phyloP scores from a whole-genome alignment of 2,888 invertebrate species.

The Parthenolecanium corni region DNA sequence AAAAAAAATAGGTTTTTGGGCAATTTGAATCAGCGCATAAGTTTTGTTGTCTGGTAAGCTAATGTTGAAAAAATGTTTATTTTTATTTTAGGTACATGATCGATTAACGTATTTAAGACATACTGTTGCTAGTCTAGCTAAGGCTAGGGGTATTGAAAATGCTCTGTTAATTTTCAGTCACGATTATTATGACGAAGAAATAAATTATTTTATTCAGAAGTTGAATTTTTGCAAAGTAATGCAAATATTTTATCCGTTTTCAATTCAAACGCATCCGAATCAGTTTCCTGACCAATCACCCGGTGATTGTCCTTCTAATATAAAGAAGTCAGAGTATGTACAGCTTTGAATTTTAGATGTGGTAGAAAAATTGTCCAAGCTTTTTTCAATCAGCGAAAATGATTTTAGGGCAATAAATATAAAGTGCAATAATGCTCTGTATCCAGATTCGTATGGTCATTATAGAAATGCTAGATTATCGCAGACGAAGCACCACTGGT shows the following conservation, averaged over 20 bases:
- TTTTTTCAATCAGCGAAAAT: too few relatives aligned
- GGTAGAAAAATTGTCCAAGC: too few relatives aligned
- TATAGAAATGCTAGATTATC: constrained; percentile 94
- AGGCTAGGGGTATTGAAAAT: constrained; percentile 78
- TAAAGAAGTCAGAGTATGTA: constrained; percentile 67
- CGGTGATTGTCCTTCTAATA: constrained; percentile 82
- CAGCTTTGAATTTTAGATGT: too few relatives aligned
- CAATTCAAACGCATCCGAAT: constrained; percentile 85
- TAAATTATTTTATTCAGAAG: constrained; percentile 78
- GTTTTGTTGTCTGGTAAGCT: too few relatives aligned
- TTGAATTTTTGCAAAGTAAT: constrained; percentile 93
- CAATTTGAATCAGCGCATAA: too few relatives aligned
- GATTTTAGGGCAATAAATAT: constrained; percentile 73
- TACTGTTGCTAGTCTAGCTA: constrained; percentile 81
- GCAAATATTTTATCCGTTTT: constrained; percentile 94
- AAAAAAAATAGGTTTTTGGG: too few relatives aligned
- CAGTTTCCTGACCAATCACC: constrained; percentile 91
- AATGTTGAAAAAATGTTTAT: too few relatives aligned
- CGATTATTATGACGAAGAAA: constrained; percentile 83
- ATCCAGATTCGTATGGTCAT: constrained; percentile 93
- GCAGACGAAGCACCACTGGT: constrained; percentile 99
- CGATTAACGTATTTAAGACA: constrained; percentile 87
- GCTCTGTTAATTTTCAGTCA: constrained; percentile 89
- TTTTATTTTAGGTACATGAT: constrained; percentile 71
- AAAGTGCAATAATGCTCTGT: constrained; percentile 81